Base-by-base conservation (phyloP, 2,797 vertebrate species). In the Lepus oiostolus region DNA sequence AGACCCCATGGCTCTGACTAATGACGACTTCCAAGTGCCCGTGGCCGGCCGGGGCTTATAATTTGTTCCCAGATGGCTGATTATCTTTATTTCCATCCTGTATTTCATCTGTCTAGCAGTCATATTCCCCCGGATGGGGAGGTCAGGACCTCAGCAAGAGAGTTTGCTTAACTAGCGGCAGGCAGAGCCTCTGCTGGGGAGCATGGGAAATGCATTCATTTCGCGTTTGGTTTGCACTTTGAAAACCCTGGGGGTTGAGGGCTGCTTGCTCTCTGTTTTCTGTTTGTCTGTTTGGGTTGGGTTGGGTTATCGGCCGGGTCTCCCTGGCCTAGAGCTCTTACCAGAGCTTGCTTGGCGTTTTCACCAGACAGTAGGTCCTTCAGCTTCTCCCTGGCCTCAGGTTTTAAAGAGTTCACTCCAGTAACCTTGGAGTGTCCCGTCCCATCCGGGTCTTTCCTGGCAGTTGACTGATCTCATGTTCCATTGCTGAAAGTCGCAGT, bases 21-120 rank as follows among this genome's bases (percentile, higher is more conserved):
- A 81, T 79, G 68, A 62, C 52, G 84, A 93, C 70, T 85, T 82
- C 52, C 68, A 77, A 85, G 85, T 85, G 75, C 96, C 85, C 11
- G 1, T 79, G 88, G 74, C 65, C 83, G 84, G 67, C 54, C 71
- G 32, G 42, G 77, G 32, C 79, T 88, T 93, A 77, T 88, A 75
- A 91, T 90, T 65, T 96, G 75, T 88, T 81, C 58, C 88, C n/a
- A 54, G 32, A 93, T 93, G 76, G 91, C 91, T 84, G 9, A 21
- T 95, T 90, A 74, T 84, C 93, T 85, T 87, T 80, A 76, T 95
- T 93, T 89, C 70, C 68, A 89, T 71, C 91, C 68, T 81, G 22
- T 92, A 85, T 82, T 95, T 93, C 91, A 75, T 80, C 83, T 94
- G 88, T 47, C 82, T 75, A 85, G 80, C 35, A 52, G 65, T 72